phyloP scores from a whole-genome alignment of 2,113 vertebrate species.

The Limanda limanda region DNA sequence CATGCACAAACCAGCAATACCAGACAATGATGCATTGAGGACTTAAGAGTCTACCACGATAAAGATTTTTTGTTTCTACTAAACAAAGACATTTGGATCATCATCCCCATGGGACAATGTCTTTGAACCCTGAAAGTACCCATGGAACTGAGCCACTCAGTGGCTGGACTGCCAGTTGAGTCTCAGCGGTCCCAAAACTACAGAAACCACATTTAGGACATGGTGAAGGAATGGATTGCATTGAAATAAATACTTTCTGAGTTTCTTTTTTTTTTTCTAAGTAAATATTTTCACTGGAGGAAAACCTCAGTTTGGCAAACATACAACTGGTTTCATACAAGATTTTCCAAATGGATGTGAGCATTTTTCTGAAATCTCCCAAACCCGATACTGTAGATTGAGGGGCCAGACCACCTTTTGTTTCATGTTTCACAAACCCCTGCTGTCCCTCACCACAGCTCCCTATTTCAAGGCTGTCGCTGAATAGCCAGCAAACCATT shows the following conservation, averaged over 20 bases:
- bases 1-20: not conserved
- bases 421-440: constrained; percentile 79
- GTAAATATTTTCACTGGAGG: constrained; percentile 82
- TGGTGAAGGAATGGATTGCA: constrained; percentile 64
- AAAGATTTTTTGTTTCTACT: constrained; percentile 4
- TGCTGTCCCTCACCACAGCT: constrained; percentile 66
- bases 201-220: constrained; percentile 77
- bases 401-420: constrained; percentile 77
- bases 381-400: constrained; percentile 78
- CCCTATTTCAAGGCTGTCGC: constrained; percentile 76
- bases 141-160: constrained; percentile 45
- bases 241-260: constrained; percentile 78
- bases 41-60: constrained; percentile 9
- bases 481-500: constrained; percentile 74
- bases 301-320: constrained; percentile 77
- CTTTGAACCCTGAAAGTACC: constrained; percentile 48
- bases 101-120: constrained; percentile 17
- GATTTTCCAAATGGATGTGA: constrained; percentile 77
- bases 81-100: constrained; percentile 36
- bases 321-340: constrained; percentile 73
- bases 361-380: constrained; percentile 76
- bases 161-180: constrained; percentile 50
- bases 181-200: constrained; percentile 61
- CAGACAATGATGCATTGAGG: constrained; percentile 19
- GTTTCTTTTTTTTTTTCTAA: constrained; percentile 69